Conservation (phyloP, 2,797 vertebrate species). For the Fistularia commersonii region DNA sequence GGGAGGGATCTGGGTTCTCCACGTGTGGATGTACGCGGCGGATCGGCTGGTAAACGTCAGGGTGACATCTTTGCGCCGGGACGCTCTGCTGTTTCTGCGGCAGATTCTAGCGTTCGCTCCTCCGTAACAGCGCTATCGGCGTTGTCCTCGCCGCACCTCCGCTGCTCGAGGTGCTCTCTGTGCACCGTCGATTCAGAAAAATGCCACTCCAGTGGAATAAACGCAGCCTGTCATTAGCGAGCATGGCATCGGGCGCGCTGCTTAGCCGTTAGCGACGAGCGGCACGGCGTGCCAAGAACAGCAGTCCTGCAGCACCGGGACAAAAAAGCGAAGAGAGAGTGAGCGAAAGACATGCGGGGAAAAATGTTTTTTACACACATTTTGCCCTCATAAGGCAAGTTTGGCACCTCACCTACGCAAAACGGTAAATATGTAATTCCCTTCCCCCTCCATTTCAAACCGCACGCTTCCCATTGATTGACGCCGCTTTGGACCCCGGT, state of each 20-base stretch:
- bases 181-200: constrained; percentile 55
- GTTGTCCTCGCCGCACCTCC: too few relatives aligned
- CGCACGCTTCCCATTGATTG: constrained; percentile 55
- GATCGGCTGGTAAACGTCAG: constrained; percentile 5
- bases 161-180: constrained; percentile 26
- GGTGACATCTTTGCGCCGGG: neutral
- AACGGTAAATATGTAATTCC: constrained; percentile 28
- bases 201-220: constrained; percentile 65
- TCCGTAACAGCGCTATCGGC: too few relatives aligned
- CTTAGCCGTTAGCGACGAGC: constrained; percentile 62
- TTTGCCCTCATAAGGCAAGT: constrained; percentile 32
- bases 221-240: constrained; percentile 71
- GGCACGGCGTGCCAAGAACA: constrained; percentile 53
- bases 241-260: constrained; percentile 66
- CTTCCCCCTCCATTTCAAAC: constrained; percentile 45
- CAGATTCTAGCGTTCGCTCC: too few relatives aligned
- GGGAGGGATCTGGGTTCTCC: constrained; percentile 19
- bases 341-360: constrained; percentile 2
- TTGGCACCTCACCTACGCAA: constrained; percentile 30
- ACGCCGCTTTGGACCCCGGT: constrained; percentile 43
- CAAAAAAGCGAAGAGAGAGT: constrained; percentile 32
- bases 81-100: too few relatives aligned
- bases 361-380: constrained; percentile 15
- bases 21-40: constrained; percentile 11
- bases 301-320: constrained; percentile 52